phyloP scores from a whole-genome alignment of 2,797 vertebrate genomes.

The Philypnodon macrostomus region DNA sequence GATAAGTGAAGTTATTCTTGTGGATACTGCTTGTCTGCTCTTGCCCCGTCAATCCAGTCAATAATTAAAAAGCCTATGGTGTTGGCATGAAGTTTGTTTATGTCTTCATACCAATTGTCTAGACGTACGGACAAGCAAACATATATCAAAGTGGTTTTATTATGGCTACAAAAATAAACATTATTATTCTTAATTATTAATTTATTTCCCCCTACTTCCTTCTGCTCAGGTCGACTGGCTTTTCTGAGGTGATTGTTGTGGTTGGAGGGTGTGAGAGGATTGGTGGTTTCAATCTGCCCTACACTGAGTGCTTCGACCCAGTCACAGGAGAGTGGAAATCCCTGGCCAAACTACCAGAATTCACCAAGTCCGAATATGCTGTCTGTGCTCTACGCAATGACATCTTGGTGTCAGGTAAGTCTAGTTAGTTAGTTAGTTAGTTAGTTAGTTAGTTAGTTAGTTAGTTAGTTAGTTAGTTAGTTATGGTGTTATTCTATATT shows the following conservation, averaged over 20 bases:
- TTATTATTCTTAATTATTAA: background rate
- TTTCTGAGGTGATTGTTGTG: slow-evolving; percentile 96
- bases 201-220: background rate
- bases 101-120: slow-evolving; percentile 8
- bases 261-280: slow-evolving; percentile 96
- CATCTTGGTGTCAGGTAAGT: slow-evolving; percentile 96
- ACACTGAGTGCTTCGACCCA: slow-evolving; percentile 97
- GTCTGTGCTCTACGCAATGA: slow-evolving; percentile 97
- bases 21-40: slow-evolving; percentile 16
- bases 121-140: background rate
- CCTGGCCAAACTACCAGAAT: slow-evolving; percentile 95
- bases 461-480: background rate
- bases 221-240: slow-evolving; percentile 88
- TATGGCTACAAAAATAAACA: background rate
- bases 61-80: slow-evolving; percentile 23
- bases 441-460: background rate
- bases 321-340: slow-evolving; percentile 98
- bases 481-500: too few species aligned
- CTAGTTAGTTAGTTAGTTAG: background rate
- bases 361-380: slow-evolving; percentile 97
- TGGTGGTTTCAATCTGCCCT: slow-evolving; percentile 96
- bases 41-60: slow-evolving; percentile 2
- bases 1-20: slow-evolving; percentile 27
- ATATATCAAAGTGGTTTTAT: background rate
- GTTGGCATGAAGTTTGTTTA: slow-evolving; percentile 20